Evolutionary conservation across 2,797 vertebrate genomes (phyloP).

Genomic region (Eleutherodactylus coqui): DNA sequence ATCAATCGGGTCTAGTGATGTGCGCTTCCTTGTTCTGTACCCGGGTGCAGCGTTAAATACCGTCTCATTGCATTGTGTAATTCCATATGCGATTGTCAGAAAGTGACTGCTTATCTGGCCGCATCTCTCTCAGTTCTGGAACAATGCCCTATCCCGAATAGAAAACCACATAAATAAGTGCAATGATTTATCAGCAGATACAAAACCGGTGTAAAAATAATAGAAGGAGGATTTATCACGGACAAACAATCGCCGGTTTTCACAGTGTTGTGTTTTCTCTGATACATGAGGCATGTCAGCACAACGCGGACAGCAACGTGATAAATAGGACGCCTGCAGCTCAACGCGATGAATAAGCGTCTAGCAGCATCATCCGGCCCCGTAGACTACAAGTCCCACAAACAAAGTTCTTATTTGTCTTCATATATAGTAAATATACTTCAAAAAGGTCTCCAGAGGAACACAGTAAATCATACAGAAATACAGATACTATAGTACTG

Average conservation of each 20-base stretch:
- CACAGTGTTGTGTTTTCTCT: background rate
- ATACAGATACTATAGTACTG: background rate
- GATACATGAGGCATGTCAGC: slow-evolving; percentile 33
- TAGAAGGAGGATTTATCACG: slow-evolving; percentile 38
- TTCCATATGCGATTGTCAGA: background rate
- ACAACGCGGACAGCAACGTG: background rate
- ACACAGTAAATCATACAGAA: background rate
- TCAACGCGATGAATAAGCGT: no score
- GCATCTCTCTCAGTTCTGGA: background rate
- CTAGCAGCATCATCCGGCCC: background rate
- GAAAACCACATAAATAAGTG: background rate
- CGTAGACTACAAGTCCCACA: background rate
- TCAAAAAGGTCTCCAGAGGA: background rate
- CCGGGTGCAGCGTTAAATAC: background rate
- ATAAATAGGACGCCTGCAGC: background rate
- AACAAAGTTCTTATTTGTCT: background rate
- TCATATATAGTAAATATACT: background rate
- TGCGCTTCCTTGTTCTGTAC: no score
- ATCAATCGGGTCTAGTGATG: no score
- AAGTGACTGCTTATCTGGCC: background rate
- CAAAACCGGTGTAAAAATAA: slow-evolving; percentile 33
- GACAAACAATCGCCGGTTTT: background rate
- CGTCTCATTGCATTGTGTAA: background rate
- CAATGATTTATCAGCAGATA: slow-evolving; percentile 33
- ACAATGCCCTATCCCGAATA: background rate